Evolutionary conservation across 1,140 invertebrate genomes (phyloP), one percentile per base, ranked within the genome.

Genomic region (Eulimnadia texana): DNA sequence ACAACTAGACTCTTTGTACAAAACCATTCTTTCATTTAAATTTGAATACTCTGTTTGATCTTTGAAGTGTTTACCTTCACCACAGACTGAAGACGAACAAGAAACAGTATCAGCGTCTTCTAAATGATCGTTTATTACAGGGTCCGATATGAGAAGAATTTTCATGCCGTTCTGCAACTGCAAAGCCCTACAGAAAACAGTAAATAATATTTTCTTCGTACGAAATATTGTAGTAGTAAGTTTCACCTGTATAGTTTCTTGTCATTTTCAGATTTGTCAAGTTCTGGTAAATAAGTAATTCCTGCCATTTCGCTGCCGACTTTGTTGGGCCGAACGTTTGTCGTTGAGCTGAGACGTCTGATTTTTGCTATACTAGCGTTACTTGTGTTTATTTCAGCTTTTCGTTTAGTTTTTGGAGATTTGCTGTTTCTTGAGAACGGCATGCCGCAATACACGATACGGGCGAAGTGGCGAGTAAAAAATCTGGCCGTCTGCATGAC

Each of bases 111-210:
- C n/a, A n/a, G n/a, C 20, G 33, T 66, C 50, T 2, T 47, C 57
- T 0, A 28, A 50, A 55, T 55, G 23, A 54, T 61, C 75, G 63
- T 74, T 73, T 19, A 73, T 74, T 25, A 67, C 66, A 29, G 70
- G 67, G 67, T 78, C 76, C 64, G 73, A 75, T n/a, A 79, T 71
- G 1, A 79, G 64, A 6, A 79, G 55, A 10, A 74, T 68, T 65
- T 70, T 73, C 64, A 78, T 69, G 33, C 74, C 75, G 69, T 78
- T 78, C 20, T 57, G 63, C 13, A 77, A 65, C 50, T 74, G 69
- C 3, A 77, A 60, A 19, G 72, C 73, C 47, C 76, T 70, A 64
- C 74, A 76, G 16, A 58, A 50, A 60, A 1, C 24, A 49, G 28
- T 28, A 3, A 27, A 13, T 10, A 27, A 9, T 13, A 61, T 42